Evolutionary conservation across 1,140 invertebrate genomes (phyloP).

Genomic region (Probaryconus sp.): DNA sequence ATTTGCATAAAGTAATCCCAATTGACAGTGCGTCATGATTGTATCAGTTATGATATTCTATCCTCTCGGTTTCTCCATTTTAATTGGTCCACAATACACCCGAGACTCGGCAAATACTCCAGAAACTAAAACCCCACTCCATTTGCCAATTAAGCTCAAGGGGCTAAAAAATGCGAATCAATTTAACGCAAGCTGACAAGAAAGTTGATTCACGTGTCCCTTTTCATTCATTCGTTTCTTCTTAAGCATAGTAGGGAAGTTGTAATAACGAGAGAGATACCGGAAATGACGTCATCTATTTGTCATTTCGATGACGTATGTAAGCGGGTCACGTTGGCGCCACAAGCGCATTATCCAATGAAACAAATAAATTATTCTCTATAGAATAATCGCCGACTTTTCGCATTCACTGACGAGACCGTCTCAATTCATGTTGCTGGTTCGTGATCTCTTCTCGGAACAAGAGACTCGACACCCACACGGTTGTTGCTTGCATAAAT

Average conservation of each 20-base stretch:
- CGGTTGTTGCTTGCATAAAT: no score
- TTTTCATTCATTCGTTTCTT: not conserved
- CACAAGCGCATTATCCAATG: constrained; percentile 66
- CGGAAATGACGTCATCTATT: constrained; percentile 2
- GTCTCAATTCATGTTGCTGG: constrained; percentile 16
- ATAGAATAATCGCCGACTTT: constrained; percentile 65
- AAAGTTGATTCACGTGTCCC: not conserved
- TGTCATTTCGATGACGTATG: constrained; percentile 13
- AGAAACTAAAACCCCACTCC: no score
- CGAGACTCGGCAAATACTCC: no score
- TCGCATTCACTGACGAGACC: constrained; percentile 9
- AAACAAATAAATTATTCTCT: constrained; percentile 64
- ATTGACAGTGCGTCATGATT: no score
- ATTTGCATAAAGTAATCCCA: no score
- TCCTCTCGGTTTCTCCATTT: no score
- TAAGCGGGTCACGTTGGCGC: constrained; percentile 62
- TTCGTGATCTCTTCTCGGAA: constrained; percentile 32
- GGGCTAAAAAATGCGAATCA: no score
- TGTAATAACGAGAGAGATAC: not conserved
- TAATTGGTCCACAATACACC: no score
- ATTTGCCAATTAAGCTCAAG: no score
- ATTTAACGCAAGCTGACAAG: no score
- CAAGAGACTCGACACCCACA: not conserved
- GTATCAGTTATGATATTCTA: no score
- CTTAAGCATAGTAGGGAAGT: not conserved